Conservation (phyloP, 1,140 invertebrate species). For the Bombus vancouverensis region DNA sequence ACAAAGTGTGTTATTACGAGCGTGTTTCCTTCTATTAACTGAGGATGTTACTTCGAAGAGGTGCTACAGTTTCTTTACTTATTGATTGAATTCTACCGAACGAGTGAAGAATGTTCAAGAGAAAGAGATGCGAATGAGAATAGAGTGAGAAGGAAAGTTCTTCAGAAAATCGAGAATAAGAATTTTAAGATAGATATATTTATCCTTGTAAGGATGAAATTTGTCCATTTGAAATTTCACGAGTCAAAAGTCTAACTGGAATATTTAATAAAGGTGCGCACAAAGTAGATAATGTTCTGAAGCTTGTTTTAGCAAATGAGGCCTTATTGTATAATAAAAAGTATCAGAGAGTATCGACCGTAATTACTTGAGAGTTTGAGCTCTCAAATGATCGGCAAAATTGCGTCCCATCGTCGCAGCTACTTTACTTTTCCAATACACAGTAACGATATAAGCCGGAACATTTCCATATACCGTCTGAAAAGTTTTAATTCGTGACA, state of each 20-base stretch:
- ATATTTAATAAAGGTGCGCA: background rate
- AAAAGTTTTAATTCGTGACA: constrained; percentile 34
- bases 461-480: background rate
- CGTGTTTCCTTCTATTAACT: background rate
- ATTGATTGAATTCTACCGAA: no score
- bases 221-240: background rate
- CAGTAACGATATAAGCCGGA: background rate
- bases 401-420: background rate
- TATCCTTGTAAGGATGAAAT: no score
- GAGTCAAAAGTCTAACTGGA: background rate
- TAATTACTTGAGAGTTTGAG: background rate
- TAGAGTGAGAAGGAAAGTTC: no score
- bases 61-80: no score
- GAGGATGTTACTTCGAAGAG: background rate
- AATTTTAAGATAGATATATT: background rate
- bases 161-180: no score
- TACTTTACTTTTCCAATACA: constrained; percentile 29
- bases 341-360: background rate
- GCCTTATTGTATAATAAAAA: background rate
- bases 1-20: background rate
- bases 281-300: background rate
- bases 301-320: background rate
- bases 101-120: no score
- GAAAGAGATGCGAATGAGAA: no score
- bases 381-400: background rate